phyloP scores from a whole-genome alignment of 1,140 invertebrate genomes.

The Listronotus oregonensis region DNA sequence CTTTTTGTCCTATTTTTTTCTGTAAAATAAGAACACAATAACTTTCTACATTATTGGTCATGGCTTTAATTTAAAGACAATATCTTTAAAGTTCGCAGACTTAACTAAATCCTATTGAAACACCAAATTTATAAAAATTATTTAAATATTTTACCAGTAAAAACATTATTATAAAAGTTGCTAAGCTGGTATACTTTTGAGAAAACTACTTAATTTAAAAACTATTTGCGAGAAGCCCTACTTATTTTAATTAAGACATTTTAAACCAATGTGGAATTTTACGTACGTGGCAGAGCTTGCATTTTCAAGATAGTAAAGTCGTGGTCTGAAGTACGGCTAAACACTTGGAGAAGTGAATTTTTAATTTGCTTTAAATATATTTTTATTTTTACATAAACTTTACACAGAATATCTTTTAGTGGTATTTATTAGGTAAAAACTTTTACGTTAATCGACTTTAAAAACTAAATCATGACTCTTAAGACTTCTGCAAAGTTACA shows the following conservation, averaged over 20 bases:
- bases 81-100: too few relatives aligned
- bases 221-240: slow-evolving; percentile 1
- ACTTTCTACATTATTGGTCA: too few relatives aligned
- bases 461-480: too few relatives aligned
- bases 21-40: too few relatives aligned
- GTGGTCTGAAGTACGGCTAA: not conserved
- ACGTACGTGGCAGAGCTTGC: not conserved
- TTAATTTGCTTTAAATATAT: slow-evolving; percentile 3
- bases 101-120: too few relatives aligned
- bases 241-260: slow-evolving; percentile 17
- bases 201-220: not conserved
- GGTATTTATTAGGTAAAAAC: too few relatives aligned
- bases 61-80: too few relatives aligned
- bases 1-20: too few relatives aligned
- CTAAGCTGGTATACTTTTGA: not conserved
- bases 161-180: not conserved
- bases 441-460: too few relatives aligned
- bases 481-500: too few relatives aligned
- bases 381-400: slow-evolving; percentile 1
- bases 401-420: too few relatives aligned
- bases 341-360: not conserved
- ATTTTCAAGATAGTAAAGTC: slow-evolving; percentile 7
- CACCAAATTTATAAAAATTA: not conserved
- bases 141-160: not conserved
- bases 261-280: slow-evolving; percentile 7